Base-by-base conservation (phyloP, 2,888 invertebrate genomes). In the Aphodius granarius region DNA sequence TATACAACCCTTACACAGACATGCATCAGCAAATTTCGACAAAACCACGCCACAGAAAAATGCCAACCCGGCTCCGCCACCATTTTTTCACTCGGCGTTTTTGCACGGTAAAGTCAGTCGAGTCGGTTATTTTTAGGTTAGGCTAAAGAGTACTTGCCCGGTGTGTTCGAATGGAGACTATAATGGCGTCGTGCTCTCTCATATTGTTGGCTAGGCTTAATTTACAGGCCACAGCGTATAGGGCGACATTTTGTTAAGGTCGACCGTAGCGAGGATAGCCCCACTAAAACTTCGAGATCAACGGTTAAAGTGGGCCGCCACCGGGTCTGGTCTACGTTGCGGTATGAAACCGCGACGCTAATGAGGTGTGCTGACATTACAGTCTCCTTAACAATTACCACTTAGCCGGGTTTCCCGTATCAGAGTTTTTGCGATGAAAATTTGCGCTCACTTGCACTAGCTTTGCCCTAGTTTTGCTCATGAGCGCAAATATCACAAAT, bases 331-430 rank as follows among this genome's bases (percentile, higher is more conserved):
- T n/a, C 43, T 43, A 43, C 43, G 43, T 13, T 43, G 43, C 43
- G 43, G 43, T 43, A 43, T 19, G 78, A 81, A 81, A 79, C 83
- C 81, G 79, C 80, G 82, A 81, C 84, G 81, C 83, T 85, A 85
- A 85, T 84, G 85, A 85, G 83, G 80, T 83, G 80, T 83, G 84
- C 84, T 85, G 85, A 84, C 85, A 83, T 84, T 84, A 84, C 83
- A 83, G 81, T 81, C 82, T 81, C 81, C 81, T 82, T 79, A 78
- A 81, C 82, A 83, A 83, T 81, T 82, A 82, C 81, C 79, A 78
- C 79, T 78, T 80, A 77, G 79, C 78, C 77, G 75, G 75, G 72
- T 63, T 72, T 72, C 43, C 43, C 43, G 43, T 43, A 43, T 43
- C 43, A 43, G 43, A 43, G 43, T 43, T 43, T 43, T 43, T 43